These are phyloP conservation scores for Palythoa grandis DNA, from an alignment of 92 coral and sea anemone genomes.

Conservation along the genomic window DNA sequence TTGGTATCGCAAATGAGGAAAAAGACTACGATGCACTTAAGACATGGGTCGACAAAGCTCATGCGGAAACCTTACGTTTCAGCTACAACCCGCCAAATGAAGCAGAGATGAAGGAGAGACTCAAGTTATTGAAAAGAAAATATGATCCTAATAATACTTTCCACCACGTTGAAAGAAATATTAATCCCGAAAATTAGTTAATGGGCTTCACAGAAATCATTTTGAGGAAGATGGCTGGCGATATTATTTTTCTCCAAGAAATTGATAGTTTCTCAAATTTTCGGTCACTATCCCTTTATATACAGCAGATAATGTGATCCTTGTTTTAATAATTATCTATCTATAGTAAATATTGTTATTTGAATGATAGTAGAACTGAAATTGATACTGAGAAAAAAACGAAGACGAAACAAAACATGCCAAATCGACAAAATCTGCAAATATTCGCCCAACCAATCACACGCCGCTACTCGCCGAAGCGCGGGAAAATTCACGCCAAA, in stretches of 20 bases:
- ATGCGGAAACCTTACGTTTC: slow-evolving; percentile 16
- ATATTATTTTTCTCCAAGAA: not conserved
- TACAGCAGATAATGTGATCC: too few species aligned
- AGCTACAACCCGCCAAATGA: slow-evolving; percentile 11
- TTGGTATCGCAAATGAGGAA: slow-evolving; percentile 38
- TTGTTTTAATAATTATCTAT: too few species aligned
- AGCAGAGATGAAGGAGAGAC: slow-evolving; percentile 4
- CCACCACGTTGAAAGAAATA: slow-evolving; percentile 39
- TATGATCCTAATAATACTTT: slow-evolving; percentile 37
- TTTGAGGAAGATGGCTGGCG: not conserved
- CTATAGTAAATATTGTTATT: too few species aligned
- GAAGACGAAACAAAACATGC: too few species aligned
- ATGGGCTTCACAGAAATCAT: not conserved
- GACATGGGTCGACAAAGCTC: slow-evolving; percentile 24
- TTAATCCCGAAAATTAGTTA: slow-evolving; percentile 20
- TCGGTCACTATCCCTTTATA: not conserved
- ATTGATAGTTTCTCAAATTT: not conserved
- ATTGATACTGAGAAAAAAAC: too few species aligned
- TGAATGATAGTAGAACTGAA: too few species aligned
- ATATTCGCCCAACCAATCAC: too few species aligned
- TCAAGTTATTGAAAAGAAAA: slow-evolving; percentile 17
- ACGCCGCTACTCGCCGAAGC: too few species aligned
- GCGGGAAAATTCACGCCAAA: too few species aligned
- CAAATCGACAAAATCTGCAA: too few species aligned
- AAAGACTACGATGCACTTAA: slow-evolving; percentile 21